phyloP scores from a whole-genome alignment of 2,888 invertebrate genomes.

The Cinara cedri region DNA sequence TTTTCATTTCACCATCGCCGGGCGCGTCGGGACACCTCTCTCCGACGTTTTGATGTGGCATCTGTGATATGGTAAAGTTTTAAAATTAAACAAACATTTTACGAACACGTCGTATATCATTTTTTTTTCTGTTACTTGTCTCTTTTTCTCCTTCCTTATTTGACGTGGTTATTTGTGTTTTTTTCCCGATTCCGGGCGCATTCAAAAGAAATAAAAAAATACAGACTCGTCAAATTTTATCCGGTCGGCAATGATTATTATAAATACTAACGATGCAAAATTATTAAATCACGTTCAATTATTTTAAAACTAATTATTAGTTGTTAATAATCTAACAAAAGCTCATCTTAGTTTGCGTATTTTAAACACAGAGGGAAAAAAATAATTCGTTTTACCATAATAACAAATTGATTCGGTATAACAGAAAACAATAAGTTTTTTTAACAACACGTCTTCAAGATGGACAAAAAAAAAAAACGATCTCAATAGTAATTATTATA shows the following conservation, averaged over 20 bases:
- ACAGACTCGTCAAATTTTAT: not conserved
- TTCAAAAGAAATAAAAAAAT: not conserved
- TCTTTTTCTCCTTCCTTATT: conserved; percentile 14
- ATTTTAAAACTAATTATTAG: not conserved
- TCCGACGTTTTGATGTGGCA: conserved; percentile 54
- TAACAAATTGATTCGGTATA: conserved; percentile 11
- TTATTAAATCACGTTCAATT: not conserved
- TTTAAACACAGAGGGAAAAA: too few species aligned
- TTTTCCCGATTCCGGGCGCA: not conserved
- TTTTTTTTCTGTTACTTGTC: conserved; percentile 22
- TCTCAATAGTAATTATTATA: not conserved
- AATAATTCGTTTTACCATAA: not conserved
- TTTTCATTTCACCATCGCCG: conserved; percentile 54
- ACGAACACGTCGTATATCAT: conserved; percentile 56
- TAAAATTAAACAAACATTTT: conserved; percentile 57
- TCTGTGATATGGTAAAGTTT: conserved; percentile 57
- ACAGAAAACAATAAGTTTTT: not conserved
- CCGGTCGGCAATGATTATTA: not conserved
- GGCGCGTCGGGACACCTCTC: conserved; percentile 51
- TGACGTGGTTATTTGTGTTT: conserved; percentile 36
- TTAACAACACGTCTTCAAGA: not conserved
- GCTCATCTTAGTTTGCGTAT: not conserved
- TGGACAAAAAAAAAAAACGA: too few species aligned
- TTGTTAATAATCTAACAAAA: not conserved
- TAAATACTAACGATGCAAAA: not conserved